Percentiles rank a stretch among this genome's conserved stretches.
Conservation (phyloP, 2,888 invertebrate genomes). For the Sphaerophoria taeniata region DNA sequence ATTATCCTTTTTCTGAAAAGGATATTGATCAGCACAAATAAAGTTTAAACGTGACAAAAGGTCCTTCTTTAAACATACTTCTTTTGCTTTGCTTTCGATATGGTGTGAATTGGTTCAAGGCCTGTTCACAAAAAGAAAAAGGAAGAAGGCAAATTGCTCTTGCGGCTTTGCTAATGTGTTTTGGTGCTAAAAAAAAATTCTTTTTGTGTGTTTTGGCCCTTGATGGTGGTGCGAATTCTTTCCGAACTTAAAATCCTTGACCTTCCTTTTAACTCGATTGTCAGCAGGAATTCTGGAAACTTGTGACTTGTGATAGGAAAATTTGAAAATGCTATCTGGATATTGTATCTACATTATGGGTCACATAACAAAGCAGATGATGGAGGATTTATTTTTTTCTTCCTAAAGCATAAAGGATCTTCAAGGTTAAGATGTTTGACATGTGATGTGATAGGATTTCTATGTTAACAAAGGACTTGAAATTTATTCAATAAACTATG, state of each 20-base stretch:
- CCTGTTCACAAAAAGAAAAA: background rate
- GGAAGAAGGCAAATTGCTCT: conserved; percentile 48
- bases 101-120: background rate
- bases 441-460: conserved; percentile 58
- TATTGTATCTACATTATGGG: background rate
- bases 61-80: conserved; percentile 24
- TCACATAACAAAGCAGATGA: conserved; percentile 6
- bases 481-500: conserved; percentile 30
- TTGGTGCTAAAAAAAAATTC: conserved; percentile 40
- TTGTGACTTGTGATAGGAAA: conserved; percentile 20
- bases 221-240: background rate
- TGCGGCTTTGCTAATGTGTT: conserved; percentile 60
- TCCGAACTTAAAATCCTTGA: conserved; percentile 52
- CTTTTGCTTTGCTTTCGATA: conserved; percentile 15
- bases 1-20: conserved; percentile 54
- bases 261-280: conserved; percentile 58
- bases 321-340: conserved; percentile 18
- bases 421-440: conserved; percentile 55
- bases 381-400: conserved; percentile 10
- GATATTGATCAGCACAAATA: conserved; percentile 62
- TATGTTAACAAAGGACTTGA: conserved; percentile 47
- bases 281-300: conserved; percentile 53
- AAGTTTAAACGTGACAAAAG: conserved; percentile 64
- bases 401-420: conserved; percentile 36
- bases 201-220: background rate